Evolutionary conservation across 2,888 invertebrate genomes (phyloP), one percentile per base, ranked within the genome.

Genomic region (Glaucopsyche alexis): DNA sequence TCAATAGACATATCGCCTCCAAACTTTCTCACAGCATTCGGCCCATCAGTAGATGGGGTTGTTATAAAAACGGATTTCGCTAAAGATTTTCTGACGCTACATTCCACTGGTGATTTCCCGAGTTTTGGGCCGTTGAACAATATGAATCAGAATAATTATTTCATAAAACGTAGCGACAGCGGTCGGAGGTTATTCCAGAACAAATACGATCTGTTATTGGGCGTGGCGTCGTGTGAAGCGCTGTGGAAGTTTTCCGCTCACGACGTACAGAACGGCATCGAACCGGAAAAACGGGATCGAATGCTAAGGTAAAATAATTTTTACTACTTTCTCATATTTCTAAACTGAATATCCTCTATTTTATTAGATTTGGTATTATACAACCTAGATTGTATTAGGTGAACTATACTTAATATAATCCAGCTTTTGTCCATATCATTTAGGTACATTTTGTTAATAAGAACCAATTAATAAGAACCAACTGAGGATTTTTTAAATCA

Each of bases 41-140:
- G 98, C 8, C 98, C 98, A 14, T 97, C 98, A 79, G 96, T 98
- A 72, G 98, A 98, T 84, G 98, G 98, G 72, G 98, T 98, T 77
- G 98, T 99, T 76, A 98, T 99, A 82, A 96, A 97, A 87, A 95
- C 96, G 14, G 97, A 97, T 86, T 96, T 97, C 82, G 96, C 96
- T 72, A 97, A 97, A 86, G 96, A 96, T 80, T 94, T 96, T 73
- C 90, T 96, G 52, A 96, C 96, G 1, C 95, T 95, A 85, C 95
- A 96, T 81, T 94, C 94, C 19, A 94, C 95, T 0, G 94, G 95
- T 74, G 95, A 95, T 78, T 93, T 95, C 78, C 95, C 95, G 76
- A 94, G 94, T 82, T 93, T 94, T 79, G 94, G 94, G n/a, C 94
- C 94, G 6, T 86, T 94, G 50, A 93, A 93, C 76, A 92, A 93